phyloP scores from a whole-genome alignment of 2,888 invertebrate species.

The Tipula vernalis region DNA sequence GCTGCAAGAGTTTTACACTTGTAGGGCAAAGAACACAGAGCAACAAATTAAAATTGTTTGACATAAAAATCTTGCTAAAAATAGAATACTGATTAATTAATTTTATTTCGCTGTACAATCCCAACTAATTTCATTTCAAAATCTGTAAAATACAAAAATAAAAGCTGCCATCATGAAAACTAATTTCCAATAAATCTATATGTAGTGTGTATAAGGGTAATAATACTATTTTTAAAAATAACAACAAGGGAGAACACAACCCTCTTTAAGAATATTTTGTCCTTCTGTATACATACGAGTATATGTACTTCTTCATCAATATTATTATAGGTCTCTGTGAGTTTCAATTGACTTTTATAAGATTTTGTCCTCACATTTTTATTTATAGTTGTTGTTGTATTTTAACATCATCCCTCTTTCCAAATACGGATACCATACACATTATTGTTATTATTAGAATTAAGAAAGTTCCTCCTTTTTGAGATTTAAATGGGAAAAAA shows the following conservation, averaged over 20 bases:
- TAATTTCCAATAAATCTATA: background rate
- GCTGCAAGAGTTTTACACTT: background rate
- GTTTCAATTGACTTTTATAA: background rate
- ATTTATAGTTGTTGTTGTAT: background rate
- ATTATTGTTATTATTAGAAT: conserved; percentile 4
- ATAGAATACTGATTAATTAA: background rate
- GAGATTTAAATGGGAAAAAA: background rate
- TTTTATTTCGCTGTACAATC: background rate
- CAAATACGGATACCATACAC: background rate
- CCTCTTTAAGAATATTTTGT: background rate
- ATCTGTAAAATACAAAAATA: background rate
- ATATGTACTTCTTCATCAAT: background rate
- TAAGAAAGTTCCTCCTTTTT: conserved; percentile 6
- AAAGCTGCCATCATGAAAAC: background rate
- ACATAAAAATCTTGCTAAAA: background rate
- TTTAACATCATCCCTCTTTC: background rate
- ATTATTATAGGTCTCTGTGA: background rate
- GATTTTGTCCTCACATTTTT: background rate
- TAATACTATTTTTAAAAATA: background rate
- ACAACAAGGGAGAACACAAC: background rate
- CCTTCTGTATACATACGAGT: background rate
- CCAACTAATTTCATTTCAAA: background rate
- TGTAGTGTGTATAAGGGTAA: background rate
- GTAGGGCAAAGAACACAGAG: no score
- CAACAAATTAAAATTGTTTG: background rate